Evolutionary conservation across 1,140 invertebrate genomes (phyloP).

Genomic region (Brachionus calyciflorus): DNA sequence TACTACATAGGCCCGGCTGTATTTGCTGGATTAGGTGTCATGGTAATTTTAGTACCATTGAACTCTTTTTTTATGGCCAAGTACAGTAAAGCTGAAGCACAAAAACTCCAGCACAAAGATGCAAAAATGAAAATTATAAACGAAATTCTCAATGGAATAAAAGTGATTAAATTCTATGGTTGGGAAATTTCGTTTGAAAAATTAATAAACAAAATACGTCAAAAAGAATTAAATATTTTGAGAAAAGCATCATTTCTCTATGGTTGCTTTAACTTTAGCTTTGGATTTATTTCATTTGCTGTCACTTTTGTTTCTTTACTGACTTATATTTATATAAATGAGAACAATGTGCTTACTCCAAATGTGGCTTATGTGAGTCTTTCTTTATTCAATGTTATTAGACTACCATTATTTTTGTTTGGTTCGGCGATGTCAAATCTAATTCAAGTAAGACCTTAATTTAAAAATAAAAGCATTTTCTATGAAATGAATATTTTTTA

Average conservation of each 20-base stretch:
- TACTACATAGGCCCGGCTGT: too few relatives aligned
- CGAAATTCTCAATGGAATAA: conserved; percentile 62
- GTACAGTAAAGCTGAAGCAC: conserved; percentile 63
- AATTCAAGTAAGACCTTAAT: conserved; percentile 16
- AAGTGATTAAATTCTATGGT: conserved; percentile 56
- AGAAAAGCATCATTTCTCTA: conserved; percentile 50
- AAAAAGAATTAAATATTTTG: conserved; percentile 61
- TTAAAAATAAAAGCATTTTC: neutral
- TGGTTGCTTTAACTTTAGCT: neutral
- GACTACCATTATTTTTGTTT: too few relatives aligned
- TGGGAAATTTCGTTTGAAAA: conserved; percentile 63
- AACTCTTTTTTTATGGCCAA: conserved; percentile 83
- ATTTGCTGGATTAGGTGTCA: conserved; percentile 59
- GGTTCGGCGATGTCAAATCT: conserved; percentile 56
- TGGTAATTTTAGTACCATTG: conserved; percentile 64
- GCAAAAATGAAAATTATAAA: conserved; percentile 62
- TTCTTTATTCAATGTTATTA: too few relatives aligned
- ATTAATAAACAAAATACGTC: conserved; percentile 56
- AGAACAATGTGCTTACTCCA: conserved; percentile 60
- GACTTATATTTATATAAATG: conserved; percentile 58
- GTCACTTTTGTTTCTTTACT: conserved; percentile 54
- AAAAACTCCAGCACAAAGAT: conserved; percentile 65
- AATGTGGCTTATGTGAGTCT: too few relatives aligned
- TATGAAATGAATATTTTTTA: neutral
- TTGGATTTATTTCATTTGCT: conserved; percentile 10